Conservation (phyloP, 2,888 invertebrate genomes). For the Trissolcus brochymenae region DNA sequence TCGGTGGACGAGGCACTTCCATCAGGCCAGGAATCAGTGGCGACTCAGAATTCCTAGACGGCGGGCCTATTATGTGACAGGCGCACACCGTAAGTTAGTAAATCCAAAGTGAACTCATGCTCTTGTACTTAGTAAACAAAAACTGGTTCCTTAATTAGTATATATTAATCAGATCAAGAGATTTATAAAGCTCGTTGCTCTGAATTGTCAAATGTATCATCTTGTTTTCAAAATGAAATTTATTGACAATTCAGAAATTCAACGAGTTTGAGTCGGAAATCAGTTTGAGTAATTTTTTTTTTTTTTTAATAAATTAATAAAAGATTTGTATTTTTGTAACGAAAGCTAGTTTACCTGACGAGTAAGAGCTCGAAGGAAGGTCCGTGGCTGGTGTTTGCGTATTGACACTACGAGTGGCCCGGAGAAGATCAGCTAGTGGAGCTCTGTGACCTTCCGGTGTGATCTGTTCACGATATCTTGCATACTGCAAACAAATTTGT, state of each 20-base stretch:
- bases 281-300: not conserved
- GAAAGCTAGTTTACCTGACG: slow-evolving; percentile 79
- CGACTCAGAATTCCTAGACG: slow-evolving; percentile 82
- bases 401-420: slow-evolving; percentile 83
- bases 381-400: slow-evolving; percentile 89
- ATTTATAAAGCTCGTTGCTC: no score
- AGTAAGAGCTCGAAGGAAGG: slow-evolving; percentile 82
- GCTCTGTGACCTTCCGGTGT: slow-evolving; percentile 92
- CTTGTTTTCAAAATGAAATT: no score
- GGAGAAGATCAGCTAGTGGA: slow-evolving; percentile 86
- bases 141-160: no score
- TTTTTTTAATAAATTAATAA: no score
- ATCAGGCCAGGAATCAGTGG: slow-evolving; percentile 82
- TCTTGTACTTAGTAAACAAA: no score
- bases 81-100: slow-evolving; percentile 41
- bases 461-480: slow-evolving; percentile 78
- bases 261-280: no score
- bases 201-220: no score
- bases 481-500: slow-evolving; percentile 65
- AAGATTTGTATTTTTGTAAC: not conserved
- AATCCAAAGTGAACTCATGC: no score
- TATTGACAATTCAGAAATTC: no score
- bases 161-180: not conserved
- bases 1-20: slow-evolving; percentile 80
- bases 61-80: slow-evolving; percentile 79